phyloP scores from a whole-genome alignment of 2,888 invertebrate genomes.

The Drosophila prolongata region DNA sequence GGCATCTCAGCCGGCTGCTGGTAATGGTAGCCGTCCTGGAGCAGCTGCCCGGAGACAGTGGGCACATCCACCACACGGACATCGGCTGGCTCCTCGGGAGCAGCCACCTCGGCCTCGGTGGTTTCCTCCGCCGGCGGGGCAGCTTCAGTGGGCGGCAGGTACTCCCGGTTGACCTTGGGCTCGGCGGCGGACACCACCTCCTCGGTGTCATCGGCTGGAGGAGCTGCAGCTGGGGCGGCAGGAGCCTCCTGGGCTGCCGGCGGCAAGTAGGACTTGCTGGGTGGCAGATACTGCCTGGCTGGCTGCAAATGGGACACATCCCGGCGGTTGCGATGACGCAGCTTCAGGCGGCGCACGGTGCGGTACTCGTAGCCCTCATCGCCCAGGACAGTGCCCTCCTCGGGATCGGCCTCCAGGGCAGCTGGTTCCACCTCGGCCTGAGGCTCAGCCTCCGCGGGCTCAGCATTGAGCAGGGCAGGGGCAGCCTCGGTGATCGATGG shows the following conservation, averaged over 20 bases:
- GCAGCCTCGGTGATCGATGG: slow-evolving; percentile 45
- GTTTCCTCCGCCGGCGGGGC: slow-evolving; percentile 35
- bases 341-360: slow-evolving; percentile 69
- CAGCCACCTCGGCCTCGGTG: slow-evolving; percentile 51
- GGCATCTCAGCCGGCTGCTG: slow-evolving; percentile 69
- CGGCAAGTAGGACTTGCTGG: slow-evolving; percentile 67
- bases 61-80: slow-evolving; percentile 64
- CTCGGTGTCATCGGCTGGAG: slow-evolving; percentile 63
- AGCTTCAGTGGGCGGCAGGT: slow-evolving; percentile 68
- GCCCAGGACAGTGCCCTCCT: slow-evolving; percentile 48
- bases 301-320: slow-evolving; percentile 76
- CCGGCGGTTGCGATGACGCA: slow-evolving; percentile 71
- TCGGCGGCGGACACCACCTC: slow-evolving; percentile 62
- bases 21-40: slow-evolving; percentile 79
- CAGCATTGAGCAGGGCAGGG: slow-evolving; percentile 36
- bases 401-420: slow-evolving; percentile 24
- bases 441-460: slow-evolving; percentile 42
- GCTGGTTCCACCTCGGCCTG: slow-evolving; percentile 24
- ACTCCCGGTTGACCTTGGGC: slow-evolving; percentile 62
- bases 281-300: slow-evolving; percentile 65
- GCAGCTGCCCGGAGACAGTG: slow-evolving; percentile 55
- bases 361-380: slow-evolving; percentile 73
- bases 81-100: slow-evolving; percentile 47
- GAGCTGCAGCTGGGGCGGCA: slow-evolving; percentile 16
- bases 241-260: slow-evolving; percentile 39